Evolutionary conservation across 2,797 vertebrate species (phyloP).

Genomic region (Centropyge bicolor): DNA sequence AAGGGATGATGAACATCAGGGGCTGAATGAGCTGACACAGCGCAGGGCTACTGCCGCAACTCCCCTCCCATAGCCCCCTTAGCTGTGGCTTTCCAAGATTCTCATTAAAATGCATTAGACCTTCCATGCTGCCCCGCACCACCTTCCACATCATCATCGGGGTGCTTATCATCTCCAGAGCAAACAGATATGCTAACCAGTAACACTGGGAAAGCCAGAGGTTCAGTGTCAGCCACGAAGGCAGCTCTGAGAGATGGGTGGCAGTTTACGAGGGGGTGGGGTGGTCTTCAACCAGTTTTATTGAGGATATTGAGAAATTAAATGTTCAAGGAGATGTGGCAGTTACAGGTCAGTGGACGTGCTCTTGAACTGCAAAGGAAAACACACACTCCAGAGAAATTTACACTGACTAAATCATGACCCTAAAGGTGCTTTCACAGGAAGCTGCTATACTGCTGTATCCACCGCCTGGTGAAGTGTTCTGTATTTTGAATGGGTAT

Average conservation of each 20-base stretch:
- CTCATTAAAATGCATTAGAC: slow-evolving; percentile 82
- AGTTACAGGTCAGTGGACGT: slow-evolving; percentile 12
- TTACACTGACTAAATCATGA: not conserved
- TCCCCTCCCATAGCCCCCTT: not conserved
- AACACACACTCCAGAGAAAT: not conserved
- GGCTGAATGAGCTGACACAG: slow-evolving; percentile 22
- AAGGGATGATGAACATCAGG: slow-evolving; percentile 39
- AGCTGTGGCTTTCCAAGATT: slow-evolving; percentile 71
- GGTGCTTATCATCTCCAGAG: slow-evolving; percentile 79
- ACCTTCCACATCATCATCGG: slow-evolving; percentile 70
- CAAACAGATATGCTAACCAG: slow-evolving; percentile 77
- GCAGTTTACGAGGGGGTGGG: not conserved
- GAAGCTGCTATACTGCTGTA: not conserved
- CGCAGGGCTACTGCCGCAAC: slow-evolving; percentile 4
- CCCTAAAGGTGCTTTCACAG: not conserved
- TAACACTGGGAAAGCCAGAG: slow-evolving; percentile 45
- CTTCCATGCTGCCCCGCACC: slow-evolving; percentile 58
- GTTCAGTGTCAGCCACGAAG: slow-evolving; percentile 39
- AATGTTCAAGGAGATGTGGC: not conserved
- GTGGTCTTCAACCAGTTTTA: not conserved
- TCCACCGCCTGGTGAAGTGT: not conserved
- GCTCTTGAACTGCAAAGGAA: not conserved
- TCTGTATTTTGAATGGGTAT: not conserved
- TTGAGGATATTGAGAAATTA: slow-evolving; percentile 16
- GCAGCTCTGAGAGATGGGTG: slow-evolving; percentile 20